Percentiles rank a stretch among this genome's conserved stretches.
Evolutionary conservation across 2,113 vertebrate genomes (phyloP).

Genomic region (Platysternon megacephalum): DNA sequence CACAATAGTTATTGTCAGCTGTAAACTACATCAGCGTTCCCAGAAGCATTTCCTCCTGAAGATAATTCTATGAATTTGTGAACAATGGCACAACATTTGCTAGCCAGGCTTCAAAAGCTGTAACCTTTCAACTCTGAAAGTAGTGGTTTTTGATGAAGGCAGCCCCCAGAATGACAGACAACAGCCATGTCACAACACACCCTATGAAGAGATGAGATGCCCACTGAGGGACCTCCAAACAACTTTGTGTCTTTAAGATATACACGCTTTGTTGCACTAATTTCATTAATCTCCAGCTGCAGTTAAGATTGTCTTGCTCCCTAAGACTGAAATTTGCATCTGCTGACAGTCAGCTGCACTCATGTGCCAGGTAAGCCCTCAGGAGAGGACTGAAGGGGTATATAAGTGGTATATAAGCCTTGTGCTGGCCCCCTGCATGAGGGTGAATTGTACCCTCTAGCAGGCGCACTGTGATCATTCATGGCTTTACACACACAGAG

Average conservation of each 20-base stretch:
- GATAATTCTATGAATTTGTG: background rate
- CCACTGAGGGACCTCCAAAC: background rate
- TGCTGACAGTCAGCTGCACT: too few relatives aligned
- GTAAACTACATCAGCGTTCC: background rate
- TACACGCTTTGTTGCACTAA: background rate
- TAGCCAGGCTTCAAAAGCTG: background rate
- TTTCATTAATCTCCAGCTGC: background rate
- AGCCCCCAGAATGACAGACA: rapidly evolving
- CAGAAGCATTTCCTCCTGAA: background rate
- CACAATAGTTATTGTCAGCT: background rate
- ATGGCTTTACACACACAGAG: too few relatives aligned
- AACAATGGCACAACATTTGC: background rate
- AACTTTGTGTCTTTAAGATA: background rate
- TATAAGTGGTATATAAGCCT: too few relatives aligned
- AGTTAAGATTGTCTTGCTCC: background rate
- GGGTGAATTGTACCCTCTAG: too few relatives aligned
- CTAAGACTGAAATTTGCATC: too few relatives aligned
- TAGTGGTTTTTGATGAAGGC: background rate
- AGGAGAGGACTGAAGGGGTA: too few relatives aligned
- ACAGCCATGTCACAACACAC: background rate
- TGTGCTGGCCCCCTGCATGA: too few relatives aligned
- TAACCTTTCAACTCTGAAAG: background rate
- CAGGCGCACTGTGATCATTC: too few relatives aligned
- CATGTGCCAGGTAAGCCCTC: too few relatives aligned
- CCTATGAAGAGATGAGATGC: background rate